These are phyloP conservation scores for Cecidostiba fungosa DNA, from an alignment of 2,888 invertebrate species.

Conservation along the genomic window DNA sequence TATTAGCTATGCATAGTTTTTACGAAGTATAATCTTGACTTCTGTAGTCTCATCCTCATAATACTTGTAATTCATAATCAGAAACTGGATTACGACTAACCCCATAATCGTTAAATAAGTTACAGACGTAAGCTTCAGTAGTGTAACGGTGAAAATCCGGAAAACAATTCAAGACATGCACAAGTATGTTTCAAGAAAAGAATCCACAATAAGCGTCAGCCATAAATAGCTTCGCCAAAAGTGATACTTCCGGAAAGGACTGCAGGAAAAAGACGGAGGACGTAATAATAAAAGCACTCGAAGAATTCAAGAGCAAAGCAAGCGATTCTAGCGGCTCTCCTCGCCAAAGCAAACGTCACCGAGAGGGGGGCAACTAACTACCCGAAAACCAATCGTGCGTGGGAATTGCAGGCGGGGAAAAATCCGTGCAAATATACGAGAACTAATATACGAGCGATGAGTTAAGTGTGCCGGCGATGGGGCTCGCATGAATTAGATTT, in stretches of 20 bases:
- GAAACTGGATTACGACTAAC: too few species aligned
- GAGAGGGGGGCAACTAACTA: background rate
- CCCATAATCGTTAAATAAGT: too few species aligned
- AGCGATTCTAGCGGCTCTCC: background rate
- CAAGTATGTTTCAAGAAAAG: background rate
- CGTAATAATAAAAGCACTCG: slow-evolving; percentile 36
- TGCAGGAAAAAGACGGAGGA: background rate
- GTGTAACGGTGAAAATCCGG: too few species aligned
- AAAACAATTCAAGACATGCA: too few species aligned
- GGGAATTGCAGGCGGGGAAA: slow-evolving; percentile 9
- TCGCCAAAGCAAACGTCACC: background rate
- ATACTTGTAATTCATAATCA: too few species aligned
- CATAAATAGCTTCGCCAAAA: background rate
- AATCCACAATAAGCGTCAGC: too few species aligned
- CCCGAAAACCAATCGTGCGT: slow-evolving; percentile 11
- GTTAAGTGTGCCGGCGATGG: background rate
- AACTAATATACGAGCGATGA: background rate
- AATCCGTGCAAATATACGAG: background rate
- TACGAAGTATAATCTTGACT: background rate
- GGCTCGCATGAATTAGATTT: background rate
- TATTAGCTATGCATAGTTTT: background rate
- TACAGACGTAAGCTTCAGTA: too few species aligned
- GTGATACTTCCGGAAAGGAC: background rate
- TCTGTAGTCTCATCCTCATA: too few species aligned
- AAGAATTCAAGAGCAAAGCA: slow-evolving; percentile 17